Conservation (phyloP, 2,113 vertebrate genomes). For the Tinamus guttatus region DNA sequence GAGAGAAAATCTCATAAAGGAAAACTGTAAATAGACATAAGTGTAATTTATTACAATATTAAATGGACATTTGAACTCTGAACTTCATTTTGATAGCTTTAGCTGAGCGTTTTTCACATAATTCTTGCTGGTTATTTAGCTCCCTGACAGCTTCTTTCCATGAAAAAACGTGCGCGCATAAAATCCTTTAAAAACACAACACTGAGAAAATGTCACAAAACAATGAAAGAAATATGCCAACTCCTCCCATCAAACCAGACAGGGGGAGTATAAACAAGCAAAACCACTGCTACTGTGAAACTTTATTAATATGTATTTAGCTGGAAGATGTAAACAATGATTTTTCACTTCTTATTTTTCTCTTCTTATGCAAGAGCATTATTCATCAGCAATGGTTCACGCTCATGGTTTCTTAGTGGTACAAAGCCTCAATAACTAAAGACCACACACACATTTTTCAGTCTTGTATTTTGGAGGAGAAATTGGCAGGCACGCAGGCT, state of each 20-base stretch:
- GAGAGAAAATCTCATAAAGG: neutral
- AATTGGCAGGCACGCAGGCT: neutral
- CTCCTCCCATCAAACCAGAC: neutral
- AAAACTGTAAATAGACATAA: neutral
- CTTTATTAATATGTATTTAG: neutral
- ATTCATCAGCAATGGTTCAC: fast-evolving
- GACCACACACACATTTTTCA: neutral
- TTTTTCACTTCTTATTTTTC: neutral
- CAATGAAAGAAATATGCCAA: neutral
- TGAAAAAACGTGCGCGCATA: fast-evolving
- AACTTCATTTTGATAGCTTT: neutral
- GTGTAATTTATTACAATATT: neutral
- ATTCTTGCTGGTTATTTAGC: neutral
- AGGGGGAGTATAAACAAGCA: neutral
- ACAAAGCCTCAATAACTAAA: neutral
- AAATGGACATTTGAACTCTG: neutral
- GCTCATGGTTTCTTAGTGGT: neutral
- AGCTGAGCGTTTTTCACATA: neutral
- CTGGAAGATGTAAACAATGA: neutral
- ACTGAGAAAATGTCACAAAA: neutral
- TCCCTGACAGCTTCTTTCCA: neutral
- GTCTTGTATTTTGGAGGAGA: fast-evolving
- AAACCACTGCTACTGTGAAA: neutral
- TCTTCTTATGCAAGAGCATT: neutral
- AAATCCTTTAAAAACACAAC: neutral